phyloP scores from a whole-genome alignment of 2,113 vertebrate species.

The Petaurus breviceps region DNA sequence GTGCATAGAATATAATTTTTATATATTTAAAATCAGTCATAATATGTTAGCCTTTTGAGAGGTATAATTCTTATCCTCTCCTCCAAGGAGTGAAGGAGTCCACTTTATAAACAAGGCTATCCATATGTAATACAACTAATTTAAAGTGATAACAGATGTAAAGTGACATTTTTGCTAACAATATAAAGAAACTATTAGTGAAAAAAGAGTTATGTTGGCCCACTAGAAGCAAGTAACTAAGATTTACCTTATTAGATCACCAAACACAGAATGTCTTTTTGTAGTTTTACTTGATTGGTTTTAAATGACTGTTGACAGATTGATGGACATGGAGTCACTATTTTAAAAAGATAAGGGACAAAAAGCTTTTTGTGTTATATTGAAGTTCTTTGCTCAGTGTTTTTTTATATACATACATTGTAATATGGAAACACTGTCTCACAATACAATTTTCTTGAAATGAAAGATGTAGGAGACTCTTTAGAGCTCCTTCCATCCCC shows the following conservation, averaged over 20 bases:
- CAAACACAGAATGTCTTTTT: slow-evolving; percentile 39
- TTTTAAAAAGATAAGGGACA: slow-evolving; percentile 55
- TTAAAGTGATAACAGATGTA: neutral
- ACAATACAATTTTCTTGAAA: neutral
- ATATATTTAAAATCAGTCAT: neutral
- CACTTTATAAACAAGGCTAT: neutral
- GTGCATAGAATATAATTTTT: neutral
- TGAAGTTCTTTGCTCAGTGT: neutral
- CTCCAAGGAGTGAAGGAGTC: no score
- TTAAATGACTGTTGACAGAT: slow-evolving; percentile 15
- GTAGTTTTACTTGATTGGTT: slow-evolving; percentile 33
- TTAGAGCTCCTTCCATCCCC: neutral
- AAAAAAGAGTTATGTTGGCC: slow-evolving; percentile 15
- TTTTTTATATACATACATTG: neutral
- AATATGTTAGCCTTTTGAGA: no score
- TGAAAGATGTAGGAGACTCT: neutral
- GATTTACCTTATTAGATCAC: slow-evolving; percentile 28
- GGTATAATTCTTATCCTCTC: neutral
- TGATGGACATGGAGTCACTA: slow-evolving; percentile 26
- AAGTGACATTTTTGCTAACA: neutral
- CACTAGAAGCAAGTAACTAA: slow-evolving; percentile 39
- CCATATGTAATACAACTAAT: neutral
- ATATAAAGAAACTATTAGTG: neutral
- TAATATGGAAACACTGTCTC: neutral
- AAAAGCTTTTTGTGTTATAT: slow-evolving; percentile 8